Evolutionary conservation across 2,888 invertebrate species (phyloP).

Genomic region (Phortica magna): DNA sequence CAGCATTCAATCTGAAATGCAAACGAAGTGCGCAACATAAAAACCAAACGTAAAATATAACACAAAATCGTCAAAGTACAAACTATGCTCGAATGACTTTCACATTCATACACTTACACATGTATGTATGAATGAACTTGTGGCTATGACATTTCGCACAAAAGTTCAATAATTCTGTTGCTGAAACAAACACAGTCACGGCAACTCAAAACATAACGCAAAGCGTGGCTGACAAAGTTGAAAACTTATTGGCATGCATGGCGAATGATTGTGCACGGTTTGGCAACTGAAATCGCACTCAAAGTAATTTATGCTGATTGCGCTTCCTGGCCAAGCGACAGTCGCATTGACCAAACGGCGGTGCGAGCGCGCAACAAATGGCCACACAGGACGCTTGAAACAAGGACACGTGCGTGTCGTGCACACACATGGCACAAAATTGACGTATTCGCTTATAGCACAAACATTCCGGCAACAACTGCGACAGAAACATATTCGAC

Average conservation of each 20-base stretch:
- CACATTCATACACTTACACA: background rate
- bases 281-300: background rate
- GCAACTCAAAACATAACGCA: background rate
- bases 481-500: background rate
- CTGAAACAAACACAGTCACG: background rate
- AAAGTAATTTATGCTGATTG: conserved; percentile 30
- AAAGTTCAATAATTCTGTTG: background rate
- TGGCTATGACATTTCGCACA: background rate
- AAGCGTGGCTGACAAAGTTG: background rate
- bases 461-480: background rate
- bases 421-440: background rate
- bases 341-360: background rate
- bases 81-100: background rate
- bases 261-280: background rate
- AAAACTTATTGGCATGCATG: conserved; percentile 20
- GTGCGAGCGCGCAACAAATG: conserved; percentile 23
- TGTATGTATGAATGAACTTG: background rate
- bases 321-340: background rate
- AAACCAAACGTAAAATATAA: conserved; percentile 2
- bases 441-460: background rate
- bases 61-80: background rate
- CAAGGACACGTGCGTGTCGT: background rate
- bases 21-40: conserved; percentile 13
- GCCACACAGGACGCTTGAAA: background rate
- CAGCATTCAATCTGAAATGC: background rate